phyloP scores from a whole-genome alignment of 2,113 vertebrate species.

The Trachemys scripta region DNA sequence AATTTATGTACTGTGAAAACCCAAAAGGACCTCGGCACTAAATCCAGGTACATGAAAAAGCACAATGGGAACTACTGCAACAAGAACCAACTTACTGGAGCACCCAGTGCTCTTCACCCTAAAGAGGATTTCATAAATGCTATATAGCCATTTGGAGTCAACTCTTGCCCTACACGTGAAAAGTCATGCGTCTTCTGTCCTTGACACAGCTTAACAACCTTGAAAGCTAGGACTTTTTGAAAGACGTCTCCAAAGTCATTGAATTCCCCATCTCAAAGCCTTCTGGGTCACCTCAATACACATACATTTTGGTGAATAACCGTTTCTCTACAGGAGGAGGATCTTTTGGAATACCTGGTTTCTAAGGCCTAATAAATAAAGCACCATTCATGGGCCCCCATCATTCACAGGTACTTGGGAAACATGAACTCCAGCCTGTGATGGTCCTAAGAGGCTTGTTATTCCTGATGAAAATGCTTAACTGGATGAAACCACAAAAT shows the following conservation, averaged over 20 bases:
- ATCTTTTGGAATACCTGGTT: neutral
- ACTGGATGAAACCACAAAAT: neutral
- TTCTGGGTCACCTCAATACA: conserved; percentile 18
- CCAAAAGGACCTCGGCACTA: neutral
- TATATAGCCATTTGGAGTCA: conserved; percentile 48
- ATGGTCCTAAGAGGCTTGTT: neutral
- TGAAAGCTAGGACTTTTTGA: conserved; percentile 3
- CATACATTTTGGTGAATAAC: neutral
- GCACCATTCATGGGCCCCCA: neutral
- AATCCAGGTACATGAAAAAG: neutral
- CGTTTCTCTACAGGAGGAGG: neutral
- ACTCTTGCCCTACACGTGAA: conserved; percentile 33
- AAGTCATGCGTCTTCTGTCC: conserved; percentile 62
- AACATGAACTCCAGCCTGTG: neutral
- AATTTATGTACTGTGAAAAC: neutral
- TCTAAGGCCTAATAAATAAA: neutral
- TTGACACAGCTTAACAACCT: conserved; percentile 48
- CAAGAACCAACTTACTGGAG: neutral
- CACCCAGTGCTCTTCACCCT: neutral
- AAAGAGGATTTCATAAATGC: conserved; percentile 57
- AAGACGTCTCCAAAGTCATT: conserved; percentile 44
- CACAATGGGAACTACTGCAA: neutral
- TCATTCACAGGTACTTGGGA: neutral
- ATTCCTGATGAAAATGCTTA: neutral
- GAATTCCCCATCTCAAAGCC: conserved; percentile 53